Percentiles rank a stretch among this genome's conserved stretches.
Conservation (phyloP, 2,888 invertebrate species). For the Ligdia adustata region DNA sequence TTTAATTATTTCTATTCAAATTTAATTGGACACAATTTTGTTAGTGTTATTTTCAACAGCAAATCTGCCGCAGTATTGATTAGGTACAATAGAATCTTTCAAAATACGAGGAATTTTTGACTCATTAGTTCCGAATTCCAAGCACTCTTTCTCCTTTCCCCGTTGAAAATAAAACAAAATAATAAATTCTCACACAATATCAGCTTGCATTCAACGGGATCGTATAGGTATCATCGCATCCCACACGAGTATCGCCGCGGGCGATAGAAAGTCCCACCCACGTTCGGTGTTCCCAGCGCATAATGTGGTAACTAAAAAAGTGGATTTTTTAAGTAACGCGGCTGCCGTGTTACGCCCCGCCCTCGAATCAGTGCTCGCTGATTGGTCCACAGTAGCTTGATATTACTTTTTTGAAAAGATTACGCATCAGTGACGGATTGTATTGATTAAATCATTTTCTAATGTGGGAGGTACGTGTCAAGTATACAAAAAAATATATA, state of each 20-base stretch:
- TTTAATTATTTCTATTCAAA: constrained; percentile 1
- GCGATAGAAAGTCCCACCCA: constrained; percentile 82
- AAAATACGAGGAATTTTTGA: background rate
- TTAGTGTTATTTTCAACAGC: background rate
- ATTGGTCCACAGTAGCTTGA: constrained; percentile 75
- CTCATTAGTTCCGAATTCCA: constrained; percentile 14
- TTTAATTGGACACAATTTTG: background rate
- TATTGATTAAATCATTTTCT: constrained; percentile 42
- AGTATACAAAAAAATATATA: too few species aligned
- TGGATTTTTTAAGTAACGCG: constrained; percentile 35
- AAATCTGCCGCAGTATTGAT: too few species aligned
- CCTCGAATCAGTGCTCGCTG: constrained; percentile 50
- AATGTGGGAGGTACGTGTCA: constrained; percentile 21
- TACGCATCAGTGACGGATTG: constrained; percentile 38
- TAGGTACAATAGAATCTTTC: background rate
- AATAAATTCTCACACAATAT: constrained; percentile 34
- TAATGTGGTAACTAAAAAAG: constrained; percentile 51
- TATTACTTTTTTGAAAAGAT: constrained; percentile 51
- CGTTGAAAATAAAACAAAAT: constrained; percentile 16
- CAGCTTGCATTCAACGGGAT: constrained; percentile 35
- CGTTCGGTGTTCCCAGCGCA: constrained; percentile 51
- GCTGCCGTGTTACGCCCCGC: constrained; percentile 78
- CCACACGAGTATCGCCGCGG: constrained; percentile 71
- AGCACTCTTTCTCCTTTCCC: constrained; percentile 10
- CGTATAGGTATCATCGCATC: constrained; percentile 50